phyloP scores from a whole-genome alignment of 2,113 vertebrate species.

The Alethe diademata region DNA sequence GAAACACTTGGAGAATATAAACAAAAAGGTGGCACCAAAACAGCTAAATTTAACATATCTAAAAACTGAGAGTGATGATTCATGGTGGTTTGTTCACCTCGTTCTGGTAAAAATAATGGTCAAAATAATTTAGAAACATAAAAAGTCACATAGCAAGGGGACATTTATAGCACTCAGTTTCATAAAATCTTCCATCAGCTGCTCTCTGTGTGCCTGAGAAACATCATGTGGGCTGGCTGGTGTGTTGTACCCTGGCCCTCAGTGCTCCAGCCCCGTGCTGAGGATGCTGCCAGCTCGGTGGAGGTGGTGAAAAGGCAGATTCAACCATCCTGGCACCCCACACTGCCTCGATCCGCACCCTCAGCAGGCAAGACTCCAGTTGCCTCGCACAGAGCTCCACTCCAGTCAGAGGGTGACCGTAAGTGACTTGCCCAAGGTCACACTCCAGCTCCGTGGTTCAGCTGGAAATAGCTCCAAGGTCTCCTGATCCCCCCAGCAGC shows the following conservation, averaged over 20 bases:
- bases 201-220: not conserved
- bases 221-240: conserved; percentile 7
- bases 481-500: not conserved
- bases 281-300: not conserved
- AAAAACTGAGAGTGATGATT: conserved; percentile 38
- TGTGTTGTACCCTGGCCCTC: not conserved
- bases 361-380: not conserved
- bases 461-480: conserved; percentile 45
- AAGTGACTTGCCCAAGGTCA: conserved; percentile 19
- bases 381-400: not conserved
- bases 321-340: not conserved
- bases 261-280: not conserved
- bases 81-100: conserved; percentile 16
- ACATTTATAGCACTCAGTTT: not conserved
- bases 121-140: conserved; percentile 22
- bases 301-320: not conserved
- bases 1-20: conserved; percentile 37
- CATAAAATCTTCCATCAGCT: not conserved
- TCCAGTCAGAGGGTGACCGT: not conserved
- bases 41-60: conserved; percentile 48
- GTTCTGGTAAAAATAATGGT: conserved; percentile 24
- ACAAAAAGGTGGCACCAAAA: conserved; percentile 57
- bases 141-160: not conserved
- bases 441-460: not conserved
- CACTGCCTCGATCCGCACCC: not conserved